Evolutionary conservation across 2,888 invertebrate genomes (phyloP).

Genomic region (Drosophila mercatorum): DNA sequence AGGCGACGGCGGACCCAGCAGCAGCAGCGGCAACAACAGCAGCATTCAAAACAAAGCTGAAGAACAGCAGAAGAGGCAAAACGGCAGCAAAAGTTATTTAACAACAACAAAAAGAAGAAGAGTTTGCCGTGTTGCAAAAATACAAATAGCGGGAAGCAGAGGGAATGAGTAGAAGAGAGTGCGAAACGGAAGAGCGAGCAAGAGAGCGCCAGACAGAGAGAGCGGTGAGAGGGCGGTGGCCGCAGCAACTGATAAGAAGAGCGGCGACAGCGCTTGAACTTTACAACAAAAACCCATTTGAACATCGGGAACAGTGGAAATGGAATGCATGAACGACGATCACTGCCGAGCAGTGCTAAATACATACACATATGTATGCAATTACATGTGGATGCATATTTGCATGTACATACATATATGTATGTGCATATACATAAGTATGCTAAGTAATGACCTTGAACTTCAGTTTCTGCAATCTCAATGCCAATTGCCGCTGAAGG

Average conservation of each 20-base stretch:
- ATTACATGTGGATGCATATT: background rate
- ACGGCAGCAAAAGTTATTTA: conserved; percentile 58
- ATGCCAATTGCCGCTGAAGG: conserved; percentile 39
- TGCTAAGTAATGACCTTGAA: conserved; percentile 71
- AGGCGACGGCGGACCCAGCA: conserved; percentile 30
- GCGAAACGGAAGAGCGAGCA: conserved; percentile 8
- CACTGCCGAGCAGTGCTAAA: conserved; percentile 19
- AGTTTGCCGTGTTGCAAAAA: conserved; percentile 54
- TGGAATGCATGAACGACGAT: conserved; percentile 30
- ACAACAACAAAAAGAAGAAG: conserved; percentile 45
- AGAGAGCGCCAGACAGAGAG: background rate
- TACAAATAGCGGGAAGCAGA: conserved; percentile 10
- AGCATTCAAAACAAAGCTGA: conserved; percentile 40
- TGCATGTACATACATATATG: conserved; percentile 4
- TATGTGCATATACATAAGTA: conserved; percentile 18
- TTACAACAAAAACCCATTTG: conserved; percentile 38
- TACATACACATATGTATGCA: conserved; percentile 4
- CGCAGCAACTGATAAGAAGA: conserved; percentile 58
- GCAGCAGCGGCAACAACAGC: conserved; percentile 19
- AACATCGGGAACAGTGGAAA: conserved; percentile 20
- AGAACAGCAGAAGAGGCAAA: conserved; percentile 53
- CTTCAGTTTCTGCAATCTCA: conserved; percentile 54
- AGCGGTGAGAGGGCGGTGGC: conserved; percentile 48
- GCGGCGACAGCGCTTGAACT: conserved; percentile 45
- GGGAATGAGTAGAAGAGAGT: conserved; percentile 16